A percentile compares a stretch with the other conserved stretches of the same genome.
These are phyloP conservation scores for Anthrax anthrax DNA, from an alignment of 2,888 invertebrate genomes.

Conservation along the genomic window DNA sequence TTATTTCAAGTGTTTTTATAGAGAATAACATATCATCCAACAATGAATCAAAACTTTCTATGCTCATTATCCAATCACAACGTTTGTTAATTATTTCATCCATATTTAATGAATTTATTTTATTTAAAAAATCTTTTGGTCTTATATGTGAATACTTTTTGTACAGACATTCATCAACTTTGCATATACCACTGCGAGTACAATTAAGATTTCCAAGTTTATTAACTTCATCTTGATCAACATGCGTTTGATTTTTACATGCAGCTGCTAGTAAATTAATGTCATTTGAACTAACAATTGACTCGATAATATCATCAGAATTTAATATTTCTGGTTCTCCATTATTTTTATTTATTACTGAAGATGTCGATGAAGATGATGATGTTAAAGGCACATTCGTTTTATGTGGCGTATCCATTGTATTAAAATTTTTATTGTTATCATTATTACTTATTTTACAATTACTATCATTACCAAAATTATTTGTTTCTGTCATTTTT, in stretches of 20 bases:
- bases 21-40: conserved; percentile 58
- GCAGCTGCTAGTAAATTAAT: conserved; percentile 45
- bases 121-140: conserved; percentile 45
- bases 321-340: neutral
- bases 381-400: neutral
- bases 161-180: conserved; percentile 26
- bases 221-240: conserved; percentile 13
- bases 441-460: neutral
- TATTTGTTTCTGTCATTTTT: conserved; percentile 6
- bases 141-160: conserved; percentile 31
- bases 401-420: too few relatives aligned
- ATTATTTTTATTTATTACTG: conserved; percentile 11
- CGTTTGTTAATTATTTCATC: conserved; percentile 45
- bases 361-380: conserved; percentile 6
- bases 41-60: conserved; percentile 52
- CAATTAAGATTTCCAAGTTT: too few relatives aligned
- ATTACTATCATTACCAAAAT: neutral
- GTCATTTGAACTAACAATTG: conserved; percentile 48
- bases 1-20: conserved; percentile 41
- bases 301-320: conserved; percentile 45
- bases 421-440: neutral
- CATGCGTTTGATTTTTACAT: conserved; percentile 40
- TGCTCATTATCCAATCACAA: conserved; percentile 49
- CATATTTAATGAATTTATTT: conserved; percentile 43
- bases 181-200: conserved; percentile 10